These are phyloP conservation scores for Macquaria australasica DNA, from an alignment of 2,113 vertebrate genomes.

Conservation along the genomic window DNA sequence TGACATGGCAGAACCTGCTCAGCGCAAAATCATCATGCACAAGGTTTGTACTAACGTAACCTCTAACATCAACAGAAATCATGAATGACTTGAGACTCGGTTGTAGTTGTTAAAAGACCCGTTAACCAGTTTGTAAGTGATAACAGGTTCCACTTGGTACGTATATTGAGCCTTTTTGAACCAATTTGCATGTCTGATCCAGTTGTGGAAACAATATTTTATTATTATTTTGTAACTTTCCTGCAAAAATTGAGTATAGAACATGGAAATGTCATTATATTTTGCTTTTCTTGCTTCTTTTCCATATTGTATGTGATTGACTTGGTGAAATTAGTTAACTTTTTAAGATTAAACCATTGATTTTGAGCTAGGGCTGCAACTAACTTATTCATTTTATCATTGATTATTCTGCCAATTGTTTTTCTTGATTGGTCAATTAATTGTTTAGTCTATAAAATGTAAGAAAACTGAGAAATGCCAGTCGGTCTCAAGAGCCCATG, in stretches of 20 bases:
- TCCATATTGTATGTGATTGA: no score
- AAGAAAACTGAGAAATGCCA: not conserved
- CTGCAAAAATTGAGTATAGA: not conserved
- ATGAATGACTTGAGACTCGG: not conserved
- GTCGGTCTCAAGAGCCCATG: no score
- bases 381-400: not conserved
- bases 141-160: no score
- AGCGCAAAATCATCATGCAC: conserved; percentile 99
- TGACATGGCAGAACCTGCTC: conserved; percentile 97
- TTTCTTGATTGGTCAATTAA: not conserved
- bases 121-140: no score
- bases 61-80: not conserved
- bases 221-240: not conserved
- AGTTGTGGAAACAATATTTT: not conserved
- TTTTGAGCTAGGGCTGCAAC: not conserved
- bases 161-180: no score
- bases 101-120: no score
- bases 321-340: not conserved
- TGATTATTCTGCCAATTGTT: not conserved
- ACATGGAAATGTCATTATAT: not conserved
- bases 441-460: not conserved
- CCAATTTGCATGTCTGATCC: no score
- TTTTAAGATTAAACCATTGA: not conserved
- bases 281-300: not conserved
- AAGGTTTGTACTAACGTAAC: conserved; percentile 87